Evolutionary conservation across 2,888 invertebrate genomes (phyloP).

Genomic region (Ypsolopha sequella): DNA sequence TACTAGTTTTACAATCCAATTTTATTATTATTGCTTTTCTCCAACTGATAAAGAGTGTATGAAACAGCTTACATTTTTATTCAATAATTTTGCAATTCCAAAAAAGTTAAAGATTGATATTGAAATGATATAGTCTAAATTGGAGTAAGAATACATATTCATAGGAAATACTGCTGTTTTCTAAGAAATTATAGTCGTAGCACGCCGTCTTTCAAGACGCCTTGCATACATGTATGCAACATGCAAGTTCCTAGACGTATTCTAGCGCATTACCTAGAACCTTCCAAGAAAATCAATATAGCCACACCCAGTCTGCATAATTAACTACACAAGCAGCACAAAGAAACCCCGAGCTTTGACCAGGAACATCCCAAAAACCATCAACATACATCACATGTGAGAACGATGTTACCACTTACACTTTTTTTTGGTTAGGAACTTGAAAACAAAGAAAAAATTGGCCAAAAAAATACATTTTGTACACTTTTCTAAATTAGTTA

Average conservation of each 20-base stretch:
- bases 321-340: slow-evolving; percentile 35
- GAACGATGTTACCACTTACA: slow-evolving; percentile 47
- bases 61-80: too few relatives aligned
- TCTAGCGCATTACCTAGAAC: slow-evolving; percentile 62
- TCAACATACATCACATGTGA: slow-evolving; percentile 42
- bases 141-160: too few relatives aligned
- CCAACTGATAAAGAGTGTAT: too few relatives aligned
- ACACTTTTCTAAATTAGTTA: slow-evolving; percentile 10
- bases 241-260: slow-evolving; percentile 29
- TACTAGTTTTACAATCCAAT: too few relatives aligned
- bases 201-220: not conserved
- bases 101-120: too few relatives aligned
- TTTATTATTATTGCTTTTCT: too few relatives aligned
- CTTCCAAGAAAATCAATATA: slow-evolving; percentile 70
- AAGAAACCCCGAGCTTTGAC: slow-evolving; percentile 26
- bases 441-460: slow-evolving; percentile 64
- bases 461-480: slow-evolving; percentile 28
- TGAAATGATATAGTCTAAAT: too few relatives aligned
- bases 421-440: slow-evolving; percentile 65
- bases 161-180: not conserved
- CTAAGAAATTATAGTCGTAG: not conserved
- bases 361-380: slow-evolving; percentile 33
- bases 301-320: slow-evolving; percentile 70
- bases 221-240: not conserved
- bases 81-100: too few relatives aligned